Evolutionary conservation across 35 echinoderm and acorn worm genomes (phyloP), one percentile per base, ranked within the genome.

Genomic region (Anneissia japonica): DNA sequence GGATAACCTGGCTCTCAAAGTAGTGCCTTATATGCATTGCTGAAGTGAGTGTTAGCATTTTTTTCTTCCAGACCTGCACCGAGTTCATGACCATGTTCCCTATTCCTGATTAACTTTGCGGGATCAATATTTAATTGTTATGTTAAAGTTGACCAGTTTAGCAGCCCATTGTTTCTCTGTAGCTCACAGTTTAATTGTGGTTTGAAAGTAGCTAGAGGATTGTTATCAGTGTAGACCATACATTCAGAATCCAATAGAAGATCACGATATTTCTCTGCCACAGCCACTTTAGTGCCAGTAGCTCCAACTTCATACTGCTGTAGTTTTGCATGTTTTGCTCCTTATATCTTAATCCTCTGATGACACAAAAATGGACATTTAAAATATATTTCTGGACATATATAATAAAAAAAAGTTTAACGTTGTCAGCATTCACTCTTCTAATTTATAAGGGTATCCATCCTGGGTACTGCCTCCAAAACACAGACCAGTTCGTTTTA

Each of bases 121-220:
- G 46, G 83, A 33, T 30, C 79, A 38, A 34, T 88, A 95, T 33
- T 95, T 88, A 1, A 95, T 74, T 30, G 29, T 84, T 16, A 95
- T 91, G 16, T 80, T 84, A 51, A 95, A 91, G n/a, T 73, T 35
- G 21, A 89, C 90, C 46, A 95, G 39, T 32, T 95, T 89, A 0
- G 93, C 89, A 17, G 35, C 26, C 93, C 93, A 91, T 77, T 86
- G 77, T 4, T 46, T 95, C 82, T 91, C 89, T 36, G 82, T 88
- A 17, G 89, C 93, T 14, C 93, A 89, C 12, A 91, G 73, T 38
- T 91, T 95, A 26, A 82, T 38, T 37, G 89, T 77, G 6, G 85
- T 91, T 72, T 73, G 79, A 19, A 95, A 79, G 36, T 95, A 95
- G 51, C 84, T 94, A 94, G 36, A 0, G 93, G 93, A 32, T 95